Conservation (phyloP, 2,797 vertebrate genomes). For the Glossophaga mutica region DNA sequence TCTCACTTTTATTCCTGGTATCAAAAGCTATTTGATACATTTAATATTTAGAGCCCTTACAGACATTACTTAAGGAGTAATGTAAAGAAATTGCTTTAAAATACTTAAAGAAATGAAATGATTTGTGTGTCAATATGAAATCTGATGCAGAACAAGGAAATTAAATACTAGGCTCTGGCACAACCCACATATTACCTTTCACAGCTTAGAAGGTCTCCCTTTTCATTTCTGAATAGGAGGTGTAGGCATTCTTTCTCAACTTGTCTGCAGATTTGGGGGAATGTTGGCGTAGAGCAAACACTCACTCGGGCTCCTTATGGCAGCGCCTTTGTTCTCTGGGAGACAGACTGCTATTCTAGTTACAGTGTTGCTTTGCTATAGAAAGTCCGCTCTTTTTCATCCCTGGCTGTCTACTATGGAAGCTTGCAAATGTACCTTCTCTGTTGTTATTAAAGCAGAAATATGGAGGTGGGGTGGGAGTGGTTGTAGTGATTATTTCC, state of each 20-base stretch:
- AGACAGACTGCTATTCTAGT: neutral
- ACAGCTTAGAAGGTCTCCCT: neutral
- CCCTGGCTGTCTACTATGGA: neutral
- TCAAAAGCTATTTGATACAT: neutral
- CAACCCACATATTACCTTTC: constrained; percentile 51
- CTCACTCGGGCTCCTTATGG: neutral
- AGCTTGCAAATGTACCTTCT: constrained; percentile 30
- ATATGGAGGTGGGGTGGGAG: neutral
- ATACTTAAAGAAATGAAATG: constrained; percentile 38
- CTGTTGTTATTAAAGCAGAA: neutral
- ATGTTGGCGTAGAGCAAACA: neutral
- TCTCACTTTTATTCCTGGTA: neutral
- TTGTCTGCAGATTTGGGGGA: neutral
- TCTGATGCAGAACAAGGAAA: constrained; percentile 45
- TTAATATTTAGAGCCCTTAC: constrained; percentile 28
- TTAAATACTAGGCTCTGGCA: neutral
- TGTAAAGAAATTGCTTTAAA: constrained; percentile 49
- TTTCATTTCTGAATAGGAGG: constrained; percentile 28
- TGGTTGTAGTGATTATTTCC: neutral
- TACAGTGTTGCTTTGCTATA: neutral
- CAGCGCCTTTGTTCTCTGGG: neutral
- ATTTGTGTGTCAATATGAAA: constrained; percentile 49
- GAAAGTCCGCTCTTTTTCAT: neutral
- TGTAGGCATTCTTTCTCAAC: neutral
- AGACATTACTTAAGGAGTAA: neutral